These are phyloP conservation scores for Zygaena filipendulae DNA, from an alignment of 2,888 invertebrate genomes.

Conservation along the genomic window DNA sequence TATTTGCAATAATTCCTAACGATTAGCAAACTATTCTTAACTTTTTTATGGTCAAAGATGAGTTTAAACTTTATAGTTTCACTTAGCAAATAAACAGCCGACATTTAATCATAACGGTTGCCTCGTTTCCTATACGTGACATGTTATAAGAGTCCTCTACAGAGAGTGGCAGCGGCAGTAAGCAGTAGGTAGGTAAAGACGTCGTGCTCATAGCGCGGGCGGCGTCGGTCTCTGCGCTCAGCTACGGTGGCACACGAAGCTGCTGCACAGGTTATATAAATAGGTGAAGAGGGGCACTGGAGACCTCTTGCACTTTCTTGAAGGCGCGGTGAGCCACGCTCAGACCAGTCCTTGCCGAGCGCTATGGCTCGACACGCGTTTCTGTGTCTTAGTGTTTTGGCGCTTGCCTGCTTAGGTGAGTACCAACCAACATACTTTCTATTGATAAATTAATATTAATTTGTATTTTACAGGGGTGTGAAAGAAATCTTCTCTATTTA, in stretches of 20 bases:
- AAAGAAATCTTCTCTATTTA: not conserved
- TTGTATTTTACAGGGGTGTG: conserved; percentile 3
- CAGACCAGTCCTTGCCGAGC: conserved; percentile 59
- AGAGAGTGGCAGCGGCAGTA: too few species aligned
- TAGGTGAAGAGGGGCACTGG: conserved; percentile 64
- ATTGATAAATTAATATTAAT: too few species aligned
- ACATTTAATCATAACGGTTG: too few species aligned
- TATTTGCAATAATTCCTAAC: too few species aligned
- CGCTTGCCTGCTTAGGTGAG: conserved; percentile 60
- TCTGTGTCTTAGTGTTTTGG: conserved; percentile 57
- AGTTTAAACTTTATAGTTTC: too few species aligned
- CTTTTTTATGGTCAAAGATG: too few species aligned
- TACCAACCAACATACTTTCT: conserved; percentile 27
- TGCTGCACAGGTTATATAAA: conserved; percentile 60
- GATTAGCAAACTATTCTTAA: too few species aligned
- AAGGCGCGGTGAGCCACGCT: conserved; percentile 38
- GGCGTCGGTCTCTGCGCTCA: conserved; percentile 34
- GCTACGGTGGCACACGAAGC: too few species aligned
- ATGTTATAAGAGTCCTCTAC: too few species aligned
- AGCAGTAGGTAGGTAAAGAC: too few species aligned
- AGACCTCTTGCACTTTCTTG: conserved; percentile 64
- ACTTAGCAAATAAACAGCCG: too few species aligned
- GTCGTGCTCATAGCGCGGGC: conserved; percentile 43
- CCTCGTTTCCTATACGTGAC: too few species aligned
- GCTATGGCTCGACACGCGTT: conserved; percentile 67